Evolutionary conservation across 2,888 invertebrate species (phyloP).

Genomic region (Lacanobia wlatinum): DNA sequence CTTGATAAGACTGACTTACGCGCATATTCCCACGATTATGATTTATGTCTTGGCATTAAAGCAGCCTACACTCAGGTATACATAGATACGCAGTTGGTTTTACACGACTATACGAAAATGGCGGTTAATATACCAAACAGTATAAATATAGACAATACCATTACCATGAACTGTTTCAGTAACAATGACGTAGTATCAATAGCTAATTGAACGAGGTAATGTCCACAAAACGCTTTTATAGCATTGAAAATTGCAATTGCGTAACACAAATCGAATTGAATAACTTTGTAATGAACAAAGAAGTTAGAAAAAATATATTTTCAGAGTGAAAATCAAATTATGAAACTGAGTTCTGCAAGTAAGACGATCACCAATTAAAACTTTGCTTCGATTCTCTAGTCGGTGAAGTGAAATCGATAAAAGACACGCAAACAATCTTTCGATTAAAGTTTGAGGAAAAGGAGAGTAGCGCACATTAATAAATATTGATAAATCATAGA

Average conservation of each 20-base stretch:
- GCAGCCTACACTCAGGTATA: neutral
- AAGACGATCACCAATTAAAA: constrained; percentile 58
- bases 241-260: constrained; percentile 16
- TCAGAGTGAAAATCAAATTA: constrained; percentile 42
- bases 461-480: neutral
- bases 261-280: constrained; percentile 30
- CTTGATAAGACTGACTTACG: neutral
- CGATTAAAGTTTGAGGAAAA: neutral
- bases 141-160: constrained; percentile 6
- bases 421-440: constrained; percentile 23
- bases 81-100: neutral
- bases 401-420: constrained; percentile 37
- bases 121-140: constrained; percentile 12
- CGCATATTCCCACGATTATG: neutral
- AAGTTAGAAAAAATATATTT: constrained; percentile 42
- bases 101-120: neutral
- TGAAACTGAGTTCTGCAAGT: constrained; percentile 42
- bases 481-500: too few species aligned
- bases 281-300: constrained; percentile 33
- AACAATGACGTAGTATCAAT: constrained; percentile 6
- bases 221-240: constrained; percentile 7
- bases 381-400: constrained; percentile 35
- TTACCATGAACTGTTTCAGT: constrained; percentile 23
- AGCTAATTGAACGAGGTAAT: neutral
- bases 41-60: constrained; percentile 12